Base-by-base conservation (phyloP, 35 echinoderm and acorn worm genomes). In the Amphiura filiformis region DNA sequence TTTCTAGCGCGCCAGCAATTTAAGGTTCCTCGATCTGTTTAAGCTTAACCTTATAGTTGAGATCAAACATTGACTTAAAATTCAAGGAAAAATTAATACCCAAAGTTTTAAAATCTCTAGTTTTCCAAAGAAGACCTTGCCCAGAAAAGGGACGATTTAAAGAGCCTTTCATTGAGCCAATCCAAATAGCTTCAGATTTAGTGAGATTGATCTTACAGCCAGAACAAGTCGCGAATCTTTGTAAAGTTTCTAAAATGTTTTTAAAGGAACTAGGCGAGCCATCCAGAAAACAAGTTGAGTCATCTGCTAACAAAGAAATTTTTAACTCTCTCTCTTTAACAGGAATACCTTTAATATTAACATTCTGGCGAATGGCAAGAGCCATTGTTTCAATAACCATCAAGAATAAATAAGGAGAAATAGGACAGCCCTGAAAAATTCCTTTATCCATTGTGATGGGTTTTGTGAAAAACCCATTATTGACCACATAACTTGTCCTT, bases 181-280 rank as follows among this genome's bases (percentile, higher is more conserved):
- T 39, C 80, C 80, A 82, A 11, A 82, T 39, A 20, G 80, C 80
- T 82, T 82, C 80, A 39, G 80, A 82, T 82, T 82, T 82, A 22
- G 32, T 22, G 20, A 82, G 0, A 82, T 39, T 82, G 35, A 39
- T 12, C n/a, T 82, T 82, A 41, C n/a, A 38, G 2, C 28, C 80
- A 17, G 28, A 44, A 82, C 7, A 41, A 40, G 41, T 12, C 20
- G 36, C 20, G 22, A 82, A 82, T 41, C 35, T 82, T n/a, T 41
- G 20, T 22, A 39, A 82, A 18, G 34, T n/a, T n/a, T 37, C 80
- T 39, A 39, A 82, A 0, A 82, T 39, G 41, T 82, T 38, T 22
- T 38, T 26, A 42, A 82, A 82, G 40, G 80, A 82, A 42, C 22
- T 34, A 12, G 2, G 1, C 0, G 35, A 82, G 0, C 61, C 61